These are phyloP conservation scores for Doryteuthis pealeii DNA, from an alignment of 1,140 invertebrate species.

Conservation along the genomic window DNA sequence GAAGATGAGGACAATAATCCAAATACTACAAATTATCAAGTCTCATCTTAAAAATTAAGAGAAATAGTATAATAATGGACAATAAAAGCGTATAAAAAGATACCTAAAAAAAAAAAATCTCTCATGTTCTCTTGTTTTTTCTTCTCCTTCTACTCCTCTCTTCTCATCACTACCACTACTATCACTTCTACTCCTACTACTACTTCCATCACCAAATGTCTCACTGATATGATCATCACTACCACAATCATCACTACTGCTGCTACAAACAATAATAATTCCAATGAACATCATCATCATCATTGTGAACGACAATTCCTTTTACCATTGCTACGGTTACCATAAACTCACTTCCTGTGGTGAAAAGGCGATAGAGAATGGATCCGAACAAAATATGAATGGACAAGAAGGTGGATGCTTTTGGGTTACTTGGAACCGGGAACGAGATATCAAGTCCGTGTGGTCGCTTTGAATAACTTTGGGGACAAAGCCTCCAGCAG, in stretches of 20 bases:
- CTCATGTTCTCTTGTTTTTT: neutral
- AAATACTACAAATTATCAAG: too few species aligned
- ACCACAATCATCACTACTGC: neutral
- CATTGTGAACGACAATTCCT: too few species aligned
- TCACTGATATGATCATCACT: too few species aligned
- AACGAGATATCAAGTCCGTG: neutral
- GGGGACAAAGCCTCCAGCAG: conserved; percentile 2
- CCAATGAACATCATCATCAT: too few species aligned
- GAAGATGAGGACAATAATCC: too few species aligned
- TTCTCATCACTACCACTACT: neutral
- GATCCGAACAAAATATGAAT: neutral
- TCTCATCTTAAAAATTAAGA: too few species aligned
- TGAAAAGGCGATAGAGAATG: neutral
- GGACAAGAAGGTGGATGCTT: neutral
- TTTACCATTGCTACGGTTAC: neutral
- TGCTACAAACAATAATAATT: neutral
- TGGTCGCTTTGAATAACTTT: neutral
- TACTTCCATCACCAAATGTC: neutral
- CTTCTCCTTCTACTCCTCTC: neutral
- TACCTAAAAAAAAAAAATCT: neutral
- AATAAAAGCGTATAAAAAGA: neutral
- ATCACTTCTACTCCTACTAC: neutral
- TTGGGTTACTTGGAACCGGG: neutral
- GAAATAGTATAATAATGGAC: too few species aligned
- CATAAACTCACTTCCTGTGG: neutral